phyloP scores from a whole-genome alignment of 37 sponge, comb jelly and placozoan species.

The Mnemiopsis leidyi region DNA sequence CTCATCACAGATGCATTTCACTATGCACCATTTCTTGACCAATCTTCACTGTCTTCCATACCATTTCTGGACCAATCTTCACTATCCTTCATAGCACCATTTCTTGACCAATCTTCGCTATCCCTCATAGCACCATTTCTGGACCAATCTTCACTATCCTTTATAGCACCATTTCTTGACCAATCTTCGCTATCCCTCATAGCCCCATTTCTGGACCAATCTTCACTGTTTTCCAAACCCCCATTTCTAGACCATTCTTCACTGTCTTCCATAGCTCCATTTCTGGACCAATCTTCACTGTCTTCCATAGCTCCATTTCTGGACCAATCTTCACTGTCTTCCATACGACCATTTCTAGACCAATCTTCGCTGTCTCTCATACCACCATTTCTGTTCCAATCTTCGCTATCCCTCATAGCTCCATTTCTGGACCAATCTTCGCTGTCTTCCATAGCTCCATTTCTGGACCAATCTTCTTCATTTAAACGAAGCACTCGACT shows the following conservation, averaged over 20 bases:
- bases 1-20: no score
- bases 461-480: background rate
- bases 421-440: background rate
- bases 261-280: background rate
- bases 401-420: background rate
- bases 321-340: background rate
- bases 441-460: background rate
- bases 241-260: background rate
- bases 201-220: background rate
- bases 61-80: background rate
- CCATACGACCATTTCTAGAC: background rate
- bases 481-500: background rate
- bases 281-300: background rate
- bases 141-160: conserved; percentile 35
- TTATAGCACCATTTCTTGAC: background rate
- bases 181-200: conserved; percentile 17
- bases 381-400: background rate
- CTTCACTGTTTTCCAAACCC: background rate
- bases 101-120: background rate
- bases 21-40: background rate
- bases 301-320: background rate
- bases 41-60: background rate
- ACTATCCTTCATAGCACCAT: background rate
- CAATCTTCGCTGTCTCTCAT: conserved; percentile 28
- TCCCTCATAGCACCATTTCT: background rate